Evolutionary conservation across 2,113 vertebrate genomes (phyloP).

Genomic region (Chloroceryle aenea): DNA sequence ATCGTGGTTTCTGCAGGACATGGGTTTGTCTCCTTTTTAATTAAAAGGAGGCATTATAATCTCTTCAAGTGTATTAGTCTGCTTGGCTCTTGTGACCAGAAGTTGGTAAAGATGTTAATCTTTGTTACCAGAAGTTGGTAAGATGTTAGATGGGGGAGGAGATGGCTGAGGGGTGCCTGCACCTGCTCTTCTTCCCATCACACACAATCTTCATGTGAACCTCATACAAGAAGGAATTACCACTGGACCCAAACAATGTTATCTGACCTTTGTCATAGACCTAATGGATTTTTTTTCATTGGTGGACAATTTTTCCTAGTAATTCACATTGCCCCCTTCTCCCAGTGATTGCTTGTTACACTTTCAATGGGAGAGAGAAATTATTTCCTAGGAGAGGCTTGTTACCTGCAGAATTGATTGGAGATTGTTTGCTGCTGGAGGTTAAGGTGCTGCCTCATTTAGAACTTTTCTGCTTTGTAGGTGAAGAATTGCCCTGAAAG

Average conservation of each 20-base stretch:
- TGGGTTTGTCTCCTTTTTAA: not conserved
- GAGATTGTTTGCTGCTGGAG: slow-evolving; percentile 38
- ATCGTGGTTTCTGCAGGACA: not conserved
- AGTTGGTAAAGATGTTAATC: not conserved
- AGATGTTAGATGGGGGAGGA: not conserved
- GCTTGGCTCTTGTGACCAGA: not conserved
- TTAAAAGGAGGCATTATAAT: not conserved
- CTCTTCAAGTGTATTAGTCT: not conserved
- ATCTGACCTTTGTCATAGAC: slow-evolving; percentile 57
- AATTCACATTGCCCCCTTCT: slow-evolving; percentile 37
- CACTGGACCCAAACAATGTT: slow-evolving; percentile 51
- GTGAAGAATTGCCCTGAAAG: not conserved
- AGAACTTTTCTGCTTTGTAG: not conserved
- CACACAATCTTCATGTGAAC: slow-evolving; percentile 36
- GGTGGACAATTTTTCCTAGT: slow-evolving; percentile 38
- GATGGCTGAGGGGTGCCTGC: not conserved
- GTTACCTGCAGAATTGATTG: slow-evolving; percentile 53
- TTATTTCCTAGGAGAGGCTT: slow-evolving; percentile 16
- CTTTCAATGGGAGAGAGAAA: slow-evolving; percentile 55
- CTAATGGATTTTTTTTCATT: slow-evolving; percentile 56
- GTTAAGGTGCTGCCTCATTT: slow-evolving; percentile 24
- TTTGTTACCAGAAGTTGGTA: not conserved
- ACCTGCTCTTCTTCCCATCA: not conserved
- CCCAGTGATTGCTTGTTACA: slow-evolving; percentile 25
- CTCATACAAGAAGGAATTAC: slow-evolving; percentile 35